Conservation (phyloP, 2,888 invertebrate genomes). For the Protonemura montana region DNA sequence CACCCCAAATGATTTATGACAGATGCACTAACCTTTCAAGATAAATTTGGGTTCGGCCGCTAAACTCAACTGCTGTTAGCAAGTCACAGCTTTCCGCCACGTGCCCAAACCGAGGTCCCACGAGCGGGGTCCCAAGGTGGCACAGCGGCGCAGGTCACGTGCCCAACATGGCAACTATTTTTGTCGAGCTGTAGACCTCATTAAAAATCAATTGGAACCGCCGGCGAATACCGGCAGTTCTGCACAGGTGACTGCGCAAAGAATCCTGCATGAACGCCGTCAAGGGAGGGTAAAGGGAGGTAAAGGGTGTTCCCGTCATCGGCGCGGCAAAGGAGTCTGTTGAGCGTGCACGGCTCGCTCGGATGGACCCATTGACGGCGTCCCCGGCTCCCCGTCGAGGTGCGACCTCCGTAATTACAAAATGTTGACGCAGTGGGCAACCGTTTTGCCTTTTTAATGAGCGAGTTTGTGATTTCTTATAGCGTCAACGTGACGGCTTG, state of each 20-base stretch:
- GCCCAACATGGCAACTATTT: not conserved
- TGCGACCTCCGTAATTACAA: not conserved
- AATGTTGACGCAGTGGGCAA: not conserved
- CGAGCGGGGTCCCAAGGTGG: no score
- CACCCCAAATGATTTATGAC: no score
- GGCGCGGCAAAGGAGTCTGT: not conserved
- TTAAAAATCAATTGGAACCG: not conserved
- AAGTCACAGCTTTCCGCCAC: no score
- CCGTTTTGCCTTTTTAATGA: not conserved
- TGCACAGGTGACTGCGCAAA: not conserved
- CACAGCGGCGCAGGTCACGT: not conserved
- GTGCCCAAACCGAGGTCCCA: no score
- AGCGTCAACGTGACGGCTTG: no score
- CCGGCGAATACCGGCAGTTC: not conserved
- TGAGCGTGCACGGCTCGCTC: not conserved
- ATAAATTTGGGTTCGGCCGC: no score
- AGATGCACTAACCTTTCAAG: no score
- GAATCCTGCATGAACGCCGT: not conserved
- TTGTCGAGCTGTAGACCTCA: not conserved
- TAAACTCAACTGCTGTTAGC: no score
- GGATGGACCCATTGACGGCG: not conserved
- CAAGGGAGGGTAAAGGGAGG: no score
- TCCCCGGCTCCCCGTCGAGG: not conserved
- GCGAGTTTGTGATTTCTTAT: not conserved
- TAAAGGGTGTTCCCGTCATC: not conserved